Evolutionary conservation across 2,888 invertebrate species (phyloP).

Genomic region (Drosophila setosimentum): DNA sequence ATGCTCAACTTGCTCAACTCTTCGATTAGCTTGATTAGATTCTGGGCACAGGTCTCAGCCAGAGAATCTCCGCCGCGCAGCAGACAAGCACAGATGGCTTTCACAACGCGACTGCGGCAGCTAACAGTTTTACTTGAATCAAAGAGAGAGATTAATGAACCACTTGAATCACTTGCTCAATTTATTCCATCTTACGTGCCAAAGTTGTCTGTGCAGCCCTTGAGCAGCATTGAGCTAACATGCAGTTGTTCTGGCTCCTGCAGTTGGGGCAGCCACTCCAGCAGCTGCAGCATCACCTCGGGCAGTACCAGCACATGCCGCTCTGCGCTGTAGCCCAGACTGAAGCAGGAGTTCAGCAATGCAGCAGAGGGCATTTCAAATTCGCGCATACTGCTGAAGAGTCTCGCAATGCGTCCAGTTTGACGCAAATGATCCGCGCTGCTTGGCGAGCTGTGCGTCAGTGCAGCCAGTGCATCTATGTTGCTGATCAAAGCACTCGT

Average conservation of each 20-base stretch:
- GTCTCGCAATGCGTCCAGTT: constrained; percentile 76
- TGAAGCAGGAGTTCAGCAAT: constrained; percentile 85
- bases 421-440: constrained; percentile 73
- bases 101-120: constrained; percentile 86
- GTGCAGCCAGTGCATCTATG: constrained; percentile 76
- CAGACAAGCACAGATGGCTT: constrained; percentile 85
- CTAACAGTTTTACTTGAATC: constrained; percentile 86
- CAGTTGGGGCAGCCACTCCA: constrained; percentile 86
- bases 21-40: constrained; percentile 87
- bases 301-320: constrained; percentile 82
- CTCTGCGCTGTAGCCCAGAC: constrained; percentile 85
- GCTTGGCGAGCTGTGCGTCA: constrained; percentile 76
- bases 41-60: constrained; percentile 85
- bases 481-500: constrained; percentile 78
- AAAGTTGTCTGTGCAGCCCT: constrained; percentile 86
- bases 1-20: constrained; percentile 87
- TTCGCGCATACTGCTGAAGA: constrained; percentile 82
- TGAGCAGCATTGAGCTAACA: constrained; percentile 83
- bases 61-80: constrained; percentile 83
- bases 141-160: constrained; percentile 11
- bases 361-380: constrained; percentile 85
- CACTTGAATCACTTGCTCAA: too few species aligned
- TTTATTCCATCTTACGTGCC: constrained; percentile 77
- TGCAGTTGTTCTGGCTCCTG: constrained; percentile 84
- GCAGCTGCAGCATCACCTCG: constrained; percentile 86